Percentiles rank a stretch among this genome's conserved stretches.
Conservation (phyloP, 1,140 invertebrate genomes). For the Sycophila sp. region DNA sequence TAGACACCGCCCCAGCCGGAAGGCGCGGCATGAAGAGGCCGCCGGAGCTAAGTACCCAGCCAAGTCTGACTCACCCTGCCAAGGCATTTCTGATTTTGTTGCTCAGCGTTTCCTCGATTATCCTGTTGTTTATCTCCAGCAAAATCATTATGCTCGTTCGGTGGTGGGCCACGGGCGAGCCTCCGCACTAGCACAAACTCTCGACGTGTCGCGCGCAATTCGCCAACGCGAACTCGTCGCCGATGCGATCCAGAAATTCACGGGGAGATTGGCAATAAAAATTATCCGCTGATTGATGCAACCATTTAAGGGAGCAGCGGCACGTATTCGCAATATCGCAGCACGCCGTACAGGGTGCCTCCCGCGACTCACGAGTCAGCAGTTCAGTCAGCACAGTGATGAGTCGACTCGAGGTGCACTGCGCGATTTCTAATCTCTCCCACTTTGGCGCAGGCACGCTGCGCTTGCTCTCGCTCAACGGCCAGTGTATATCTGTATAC, state of each 20-base stretch:
- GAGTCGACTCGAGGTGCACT: neutral
- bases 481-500: no score
- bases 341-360: neutral
- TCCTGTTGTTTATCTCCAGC: slow-evolving; percentile 98
- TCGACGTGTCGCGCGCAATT: no score
- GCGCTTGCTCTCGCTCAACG: neutral
- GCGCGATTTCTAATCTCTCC: neutral
- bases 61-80: slow-evolving; percentile 82
- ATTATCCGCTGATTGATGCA: slow-evolving; percentile 10
- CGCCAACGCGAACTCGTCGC: no score
- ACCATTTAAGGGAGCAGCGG: no score
- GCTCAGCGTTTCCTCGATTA: slow-evolving; percentile 94
- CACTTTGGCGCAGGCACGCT: neutral
- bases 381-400: no score
- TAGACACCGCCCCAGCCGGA: slow-evolving; percentile 38
- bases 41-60: slow-evolving; percentile 28
- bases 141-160: slow-evolving; percentile 94
- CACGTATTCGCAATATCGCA: neutral
- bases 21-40: slow-evolving; percentile 22
- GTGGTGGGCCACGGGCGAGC: no score
- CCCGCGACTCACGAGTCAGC: no score
- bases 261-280: no score
- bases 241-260: no score
- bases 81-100: slow-evolving; percentile 95
- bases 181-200: no score